phyloP scores from a whole-genome alignment of 2,888 invertebrate species.

The Melanchra persicariae region DNA sequence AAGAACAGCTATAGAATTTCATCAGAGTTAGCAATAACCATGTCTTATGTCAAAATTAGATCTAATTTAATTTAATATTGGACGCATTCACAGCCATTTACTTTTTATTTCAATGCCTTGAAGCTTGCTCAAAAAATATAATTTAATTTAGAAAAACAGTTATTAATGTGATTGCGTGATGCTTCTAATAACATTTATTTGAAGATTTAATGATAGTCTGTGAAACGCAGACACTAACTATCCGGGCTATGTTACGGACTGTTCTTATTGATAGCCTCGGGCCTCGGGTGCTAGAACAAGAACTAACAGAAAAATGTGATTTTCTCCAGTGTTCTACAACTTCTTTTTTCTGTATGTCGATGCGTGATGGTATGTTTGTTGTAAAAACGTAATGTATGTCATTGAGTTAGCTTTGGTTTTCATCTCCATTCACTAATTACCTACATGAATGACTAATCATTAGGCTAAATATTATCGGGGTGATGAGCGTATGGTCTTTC shows the following conservation, averaged over 20 bases:
- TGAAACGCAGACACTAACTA: constrained; percentile 58
- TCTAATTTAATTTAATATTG: constrained; percentile 44
- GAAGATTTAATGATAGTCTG: constrained; percentile 73
- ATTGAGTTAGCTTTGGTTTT: neutral
- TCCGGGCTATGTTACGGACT: constrained; percentile 24
- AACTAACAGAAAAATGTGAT: constrained; percentile 21
- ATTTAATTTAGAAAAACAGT: constrained; percentile 39
- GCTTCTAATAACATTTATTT: constrained; percentile 68
- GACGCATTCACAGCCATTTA: constrained; percentile 31
- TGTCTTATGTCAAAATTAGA: constrained; percentile 30
- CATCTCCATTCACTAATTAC: neutral
- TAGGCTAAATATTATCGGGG: too few species aligned
- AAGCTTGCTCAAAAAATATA: constrained; percentile 28
- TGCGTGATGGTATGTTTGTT: neutral
- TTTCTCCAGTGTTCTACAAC: constrained; percentile 2
- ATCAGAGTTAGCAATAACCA: constrained; percentile 7
- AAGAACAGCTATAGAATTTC: constrained; percentile 28
- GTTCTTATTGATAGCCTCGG: constrained; percentile 67
- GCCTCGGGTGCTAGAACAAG: constrained; percentile 62
- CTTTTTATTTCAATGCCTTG: constrained; percentile 31
- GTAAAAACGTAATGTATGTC: constrained; percentile 5
- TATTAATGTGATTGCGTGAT: constrained; percentile 56
- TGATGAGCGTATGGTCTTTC: neutral
- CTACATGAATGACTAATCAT: neutral
- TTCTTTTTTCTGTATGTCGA: neutral